These are phyloP conservation scores for Plodia interpunctella DNA, from an alignment of 1,140 invertebrate species.

Conservation along the genomic window DNA sequence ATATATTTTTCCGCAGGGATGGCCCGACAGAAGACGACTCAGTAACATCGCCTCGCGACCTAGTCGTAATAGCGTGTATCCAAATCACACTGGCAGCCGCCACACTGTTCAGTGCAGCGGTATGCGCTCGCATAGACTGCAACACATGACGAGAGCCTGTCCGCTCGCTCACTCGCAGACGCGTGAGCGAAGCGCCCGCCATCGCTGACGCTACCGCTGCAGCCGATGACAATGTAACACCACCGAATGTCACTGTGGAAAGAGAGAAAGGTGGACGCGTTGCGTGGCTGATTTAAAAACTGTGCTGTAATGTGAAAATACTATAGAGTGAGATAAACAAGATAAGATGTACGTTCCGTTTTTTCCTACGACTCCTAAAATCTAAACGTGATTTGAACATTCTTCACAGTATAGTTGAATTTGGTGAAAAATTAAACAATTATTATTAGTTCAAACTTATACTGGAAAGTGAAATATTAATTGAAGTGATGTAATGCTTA, in stretches of 20 bases:
- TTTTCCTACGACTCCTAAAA: no score
- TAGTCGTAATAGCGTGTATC: conserved; percentile 60
- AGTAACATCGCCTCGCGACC: conserved; percentile 53
- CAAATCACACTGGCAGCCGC: conserved; percentile 55
- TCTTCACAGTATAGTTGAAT: no score
- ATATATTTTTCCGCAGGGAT: conserved; percentile 29
- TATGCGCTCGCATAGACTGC: conserved; percentile 57
- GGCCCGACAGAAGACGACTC: conserved; percentile 44
- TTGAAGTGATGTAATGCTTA: no score
- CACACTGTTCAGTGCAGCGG: conserved; percentile 52
- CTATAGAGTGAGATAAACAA: background rate
- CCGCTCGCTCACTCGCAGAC: conserved; percentile 53
- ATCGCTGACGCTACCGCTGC: conserved; percentile 29
- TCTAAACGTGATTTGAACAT: no score
- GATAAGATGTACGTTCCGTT: no score
- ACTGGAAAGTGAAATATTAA: no score
- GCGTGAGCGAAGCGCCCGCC: conserved; percentile 53
- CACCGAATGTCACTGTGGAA: conserved; percentile 37
- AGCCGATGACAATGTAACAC: conserved; percentile 29
- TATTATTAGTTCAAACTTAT: no score
- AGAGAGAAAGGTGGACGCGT: conserved; percentile 53
- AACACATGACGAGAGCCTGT: conserved; percentile 50
- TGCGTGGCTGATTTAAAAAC: conserved; percentile 55
- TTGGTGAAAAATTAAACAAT: no score
- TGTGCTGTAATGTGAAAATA: background rate